Percentiles rank a stretch among this genome's conserved stretches.
Evolutionary conservation across 1,140 invertebrate genomes (phyloP).

Genomic region (Drosophila ohnishii): DNA sequence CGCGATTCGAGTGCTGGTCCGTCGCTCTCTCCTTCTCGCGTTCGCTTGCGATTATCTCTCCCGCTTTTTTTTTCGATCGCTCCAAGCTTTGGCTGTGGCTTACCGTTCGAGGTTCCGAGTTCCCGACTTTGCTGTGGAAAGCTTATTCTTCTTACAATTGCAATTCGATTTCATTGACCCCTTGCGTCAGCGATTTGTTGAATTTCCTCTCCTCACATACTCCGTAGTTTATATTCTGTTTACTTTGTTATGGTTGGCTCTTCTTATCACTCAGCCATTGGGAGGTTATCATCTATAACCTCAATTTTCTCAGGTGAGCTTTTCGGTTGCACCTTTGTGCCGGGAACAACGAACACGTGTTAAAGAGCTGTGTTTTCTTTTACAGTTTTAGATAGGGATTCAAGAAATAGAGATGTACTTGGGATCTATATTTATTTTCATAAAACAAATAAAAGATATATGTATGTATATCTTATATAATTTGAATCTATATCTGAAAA

Average conservation of each 20-base stretch:
- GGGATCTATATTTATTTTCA: not conserved
- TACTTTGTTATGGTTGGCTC: slow-evolving; percentile 4
- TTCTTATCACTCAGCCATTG: slow-evolving; percentile 14
- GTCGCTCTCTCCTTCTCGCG: not conserved
- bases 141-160: slow-evolving; percentile 41
- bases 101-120: slow-evolving; percentile 1
- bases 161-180: slow-evolving; percentile 47
- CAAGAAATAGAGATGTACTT: not conserved
- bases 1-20: not conserved
- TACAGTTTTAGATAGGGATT: not conserved
- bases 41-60: slow-evolving; percentile 22
- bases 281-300: slow-evolving; percentile 30
- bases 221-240: not conserved
- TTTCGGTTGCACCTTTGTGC: not conserved
- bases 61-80: slow-evolving; percentile 42
- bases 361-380: not conserved
- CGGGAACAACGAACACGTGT: not conserved
- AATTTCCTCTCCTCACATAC: not conserved
- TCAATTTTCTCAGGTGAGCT: slow-evolving; percentile 40
- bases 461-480: no score
- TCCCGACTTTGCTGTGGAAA: slow-evolving; percentile 9
- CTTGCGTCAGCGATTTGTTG: slow-evolving; percentile 4
- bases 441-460: no score
- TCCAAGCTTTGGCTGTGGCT: slow-evolving; percentile 29
- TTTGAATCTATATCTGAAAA: no score